A percentile compares a stretch with the other conserved stretches of the same genome.
These are phyloP conservation scores for Conger conger DNA, from an alignment of 2,113 vertebrate genomes.

Conservation along the genomic window DNA sequence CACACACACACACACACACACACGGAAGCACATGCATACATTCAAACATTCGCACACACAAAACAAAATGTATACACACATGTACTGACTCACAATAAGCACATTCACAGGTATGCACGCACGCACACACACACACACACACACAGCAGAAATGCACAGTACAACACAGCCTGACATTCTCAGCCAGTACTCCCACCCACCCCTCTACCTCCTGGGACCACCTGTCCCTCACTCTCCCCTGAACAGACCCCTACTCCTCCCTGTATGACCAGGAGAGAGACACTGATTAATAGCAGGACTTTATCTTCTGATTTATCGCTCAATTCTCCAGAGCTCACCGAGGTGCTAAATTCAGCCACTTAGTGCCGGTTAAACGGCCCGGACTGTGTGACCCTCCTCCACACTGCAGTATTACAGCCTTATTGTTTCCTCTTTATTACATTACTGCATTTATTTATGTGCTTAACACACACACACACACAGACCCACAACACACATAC, in stretches of 20 bases:
- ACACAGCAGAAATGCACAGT: neutral
- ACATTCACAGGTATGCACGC: too few relatives aligned
- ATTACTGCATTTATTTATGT: neutral
- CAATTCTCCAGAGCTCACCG: neutral
- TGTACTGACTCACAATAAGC: too few relatives aligned
- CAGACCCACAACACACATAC: neutral
- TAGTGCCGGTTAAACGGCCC: neutral
- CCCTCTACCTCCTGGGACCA: neutral
- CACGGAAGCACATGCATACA: too few relatives aligned
- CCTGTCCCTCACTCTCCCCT: neutral
- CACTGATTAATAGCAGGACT: conserved; percentile 12
- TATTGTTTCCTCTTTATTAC: neutral
- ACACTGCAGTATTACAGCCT: neutral
- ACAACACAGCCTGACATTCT: neutral
- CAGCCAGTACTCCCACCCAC: neutral
- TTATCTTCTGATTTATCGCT: conserved; percentile 6
- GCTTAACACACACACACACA: neutral
- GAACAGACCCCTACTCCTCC: neutral
- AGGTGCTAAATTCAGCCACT: conserved; percentile 8
- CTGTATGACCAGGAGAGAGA: neutral
- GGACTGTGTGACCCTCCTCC: neutral
- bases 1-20: too few relatives aligned
- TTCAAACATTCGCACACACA: too few relatives aligned
- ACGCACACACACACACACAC: too few relatives aligned
- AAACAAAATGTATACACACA: too few relatives aligned